These are phyloP conservation scores for Regulus satrapa DNA, from an alignment of 2,113 vertebrate genomes.

Conservation along the genomic window DNA sequence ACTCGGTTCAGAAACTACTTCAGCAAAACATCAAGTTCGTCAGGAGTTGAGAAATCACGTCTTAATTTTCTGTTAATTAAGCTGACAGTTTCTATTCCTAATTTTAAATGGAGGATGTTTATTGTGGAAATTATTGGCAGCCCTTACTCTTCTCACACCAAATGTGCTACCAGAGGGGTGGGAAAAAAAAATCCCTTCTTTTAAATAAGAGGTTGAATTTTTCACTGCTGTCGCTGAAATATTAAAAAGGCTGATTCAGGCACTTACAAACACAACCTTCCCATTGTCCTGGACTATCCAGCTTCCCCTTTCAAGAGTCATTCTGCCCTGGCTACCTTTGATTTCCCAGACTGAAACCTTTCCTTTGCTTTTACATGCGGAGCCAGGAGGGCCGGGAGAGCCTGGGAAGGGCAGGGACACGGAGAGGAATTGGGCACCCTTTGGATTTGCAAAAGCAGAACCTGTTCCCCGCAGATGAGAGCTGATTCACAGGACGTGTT, in stretches of 20 bases:
- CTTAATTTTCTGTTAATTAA: not conserved
- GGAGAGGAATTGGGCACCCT: slow-evolving; percentile 24
- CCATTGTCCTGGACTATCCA: not conserved
- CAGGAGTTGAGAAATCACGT: not conserved
- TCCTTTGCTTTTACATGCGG: not conserved
- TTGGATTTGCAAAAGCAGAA: slow-evolving; percentile 27
- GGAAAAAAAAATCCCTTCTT: not conserved
- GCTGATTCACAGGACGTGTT: not conserved
- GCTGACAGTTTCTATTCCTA: not conserved
- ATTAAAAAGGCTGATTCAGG: not conserved
- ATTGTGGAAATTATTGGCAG: not conserved
- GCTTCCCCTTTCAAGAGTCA: not conserved
- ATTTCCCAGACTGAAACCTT: not conserved
- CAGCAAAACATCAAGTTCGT: not conserved
- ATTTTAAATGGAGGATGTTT: not conserved
- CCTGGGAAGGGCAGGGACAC: not conserved
- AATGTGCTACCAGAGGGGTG: not conserved
- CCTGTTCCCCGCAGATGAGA: not conserved
- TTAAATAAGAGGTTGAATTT: not conserved
- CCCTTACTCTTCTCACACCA: not conserved
- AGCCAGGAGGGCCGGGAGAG: not conserved
- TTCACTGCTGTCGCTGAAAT: not conserved
- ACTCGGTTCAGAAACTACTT: not conserved
- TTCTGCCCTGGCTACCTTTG: not conserved
- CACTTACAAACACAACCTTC: not conserved